A percentile compares a stretch with the other conserved stretches of the same genome.
Conservation (phyloP, 2,113 vertebrate species). For the Mesoclemmys tuberculata region DNA sequence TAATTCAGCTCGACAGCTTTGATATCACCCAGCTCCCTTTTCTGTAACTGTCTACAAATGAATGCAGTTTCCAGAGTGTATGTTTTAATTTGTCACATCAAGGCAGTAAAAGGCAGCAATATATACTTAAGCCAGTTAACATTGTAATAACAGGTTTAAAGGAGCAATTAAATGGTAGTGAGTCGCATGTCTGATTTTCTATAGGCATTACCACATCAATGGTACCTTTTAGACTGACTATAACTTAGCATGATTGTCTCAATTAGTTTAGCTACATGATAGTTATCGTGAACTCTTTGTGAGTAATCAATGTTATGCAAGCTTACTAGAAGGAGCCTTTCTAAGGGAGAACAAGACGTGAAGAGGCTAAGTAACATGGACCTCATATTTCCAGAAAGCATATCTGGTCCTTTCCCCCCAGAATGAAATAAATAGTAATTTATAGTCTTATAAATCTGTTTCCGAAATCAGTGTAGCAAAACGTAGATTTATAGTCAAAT, state of each 20-base stretch:
- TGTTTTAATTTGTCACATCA: constrained; percentile 73
- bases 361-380: not conserved
- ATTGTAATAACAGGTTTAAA: constrained; percentile 67
- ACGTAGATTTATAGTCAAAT: constrained; percentile 18
- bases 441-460: constrained; percentile 47
- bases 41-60: constrained; percentile 49
- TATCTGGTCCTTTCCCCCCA: not conserved
- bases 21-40: constrained; percentile 21
- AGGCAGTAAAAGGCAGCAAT: constrained; percentile 66
- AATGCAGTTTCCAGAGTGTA: constrained; percentile 64
- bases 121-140: constrained; percentile 71
- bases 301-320: constrained; percentile 75
- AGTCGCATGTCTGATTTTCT: constrained; percentile 67
- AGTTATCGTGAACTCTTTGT: constrained; percentile 58
- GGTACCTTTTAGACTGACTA: constrained; percentile 71
- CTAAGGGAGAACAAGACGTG: not conserved
- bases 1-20: constrained; percentile 72
- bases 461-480: constrained; percentile 21
- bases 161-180: constrained; percentile 68
- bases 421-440: constrained; percentile 13
- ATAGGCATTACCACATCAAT: constrained; percentile 71
- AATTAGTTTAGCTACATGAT: constrained; percentile 66
- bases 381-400: not conserved
- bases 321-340: constrained; percentile 41
- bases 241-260: constrained; percentile 69